Conservation (phyloP, 2,113 vertebrate species). For the Eidolon helvum region DNA sequence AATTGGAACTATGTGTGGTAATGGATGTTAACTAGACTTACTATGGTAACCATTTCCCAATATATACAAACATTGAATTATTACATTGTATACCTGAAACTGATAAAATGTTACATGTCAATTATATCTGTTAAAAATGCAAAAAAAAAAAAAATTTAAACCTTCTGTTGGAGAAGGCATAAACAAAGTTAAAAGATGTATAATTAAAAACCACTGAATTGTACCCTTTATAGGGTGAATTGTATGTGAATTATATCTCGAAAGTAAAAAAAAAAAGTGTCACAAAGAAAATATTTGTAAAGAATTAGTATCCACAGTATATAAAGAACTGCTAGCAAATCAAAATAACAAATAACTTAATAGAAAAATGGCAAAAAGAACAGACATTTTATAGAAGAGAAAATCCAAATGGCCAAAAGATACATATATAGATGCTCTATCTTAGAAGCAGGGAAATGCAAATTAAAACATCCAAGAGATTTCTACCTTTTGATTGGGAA, state of each 20-base stretch:
- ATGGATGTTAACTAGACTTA: background rate
- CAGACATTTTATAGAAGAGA: background rate
- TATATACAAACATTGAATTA: background rate
- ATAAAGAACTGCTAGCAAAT: background rate
- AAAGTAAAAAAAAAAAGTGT: background rate
- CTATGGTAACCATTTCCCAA: background rate
- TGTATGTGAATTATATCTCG: background rate
- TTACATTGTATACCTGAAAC: accelerated
- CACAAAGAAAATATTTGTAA: background rate
- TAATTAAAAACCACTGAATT: background rate
- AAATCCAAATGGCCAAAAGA: background rate
- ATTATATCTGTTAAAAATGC: background rate
- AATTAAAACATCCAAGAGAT: background rate
- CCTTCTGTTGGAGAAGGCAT: background rate
- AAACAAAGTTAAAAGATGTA: background rate
- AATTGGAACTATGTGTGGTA: background rate
- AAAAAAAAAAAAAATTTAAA: background rate
- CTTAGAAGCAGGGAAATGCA: background rate
- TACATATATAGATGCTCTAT: background rate
- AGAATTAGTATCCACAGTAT: background rate
- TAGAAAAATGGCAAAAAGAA: background rate
- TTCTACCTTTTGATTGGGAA: background rate
- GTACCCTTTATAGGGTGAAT: background rate
- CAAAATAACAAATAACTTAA: background rate
- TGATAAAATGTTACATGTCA: background rate